These are phyloP conservation scores for Drymonia ruficornis DNA, from an alignment of 2,888 invertebrate genomes.

Conservation along the genomic window DNA sequence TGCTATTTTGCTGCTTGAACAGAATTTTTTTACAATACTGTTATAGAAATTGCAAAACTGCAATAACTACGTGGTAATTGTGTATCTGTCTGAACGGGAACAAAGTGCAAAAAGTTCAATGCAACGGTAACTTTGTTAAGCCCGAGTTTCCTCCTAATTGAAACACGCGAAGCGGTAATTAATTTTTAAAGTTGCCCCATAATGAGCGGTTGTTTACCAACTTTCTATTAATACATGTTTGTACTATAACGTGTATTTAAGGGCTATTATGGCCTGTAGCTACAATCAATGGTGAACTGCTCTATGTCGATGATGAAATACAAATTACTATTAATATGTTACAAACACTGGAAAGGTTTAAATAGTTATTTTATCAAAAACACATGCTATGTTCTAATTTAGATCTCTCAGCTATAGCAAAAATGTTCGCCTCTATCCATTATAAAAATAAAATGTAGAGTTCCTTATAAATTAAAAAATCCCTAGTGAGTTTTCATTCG, in stretches of 20 bases:
- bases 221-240: constrained; percentile 22
- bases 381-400: no score
- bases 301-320: constrained; percentile 5
- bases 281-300: constrained; percentile 8
- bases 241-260: constrained; percentile 16
- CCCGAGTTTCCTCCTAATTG: constrained; percentile 52
- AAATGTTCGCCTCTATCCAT: no score
- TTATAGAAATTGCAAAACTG: constrained; percentile 16
- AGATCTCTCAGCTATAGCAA: no score
- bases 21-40: not conserved
- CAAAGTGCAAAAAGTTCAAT: constrained; percentile 44
- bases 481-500: no score
- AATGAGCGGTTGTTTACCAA: constrained; percentile 26
- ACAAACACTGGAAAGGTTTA: no score
- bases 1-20: no score
- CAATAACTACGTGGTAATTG: constrained; percentile 24
- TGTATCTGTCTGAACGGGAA: constrained; percentile 28
- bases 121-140: constrained; percentile 49
- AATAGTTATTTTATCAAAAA: no score
- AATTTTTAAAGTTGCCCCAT: constrained; percentile 38
- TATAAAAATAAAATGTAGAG: no score
- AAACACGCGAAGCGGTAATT: constrained; percentile 55
- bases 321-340: not conserved
- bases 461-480: no score
- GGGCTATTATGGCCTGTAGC: constrained; percentile 17